These are phyloP conservation scores for Mycogona germanica DNA, from an alignment of 2,888 invertebrate genomes.

Conservation along the genomic window DNA sequence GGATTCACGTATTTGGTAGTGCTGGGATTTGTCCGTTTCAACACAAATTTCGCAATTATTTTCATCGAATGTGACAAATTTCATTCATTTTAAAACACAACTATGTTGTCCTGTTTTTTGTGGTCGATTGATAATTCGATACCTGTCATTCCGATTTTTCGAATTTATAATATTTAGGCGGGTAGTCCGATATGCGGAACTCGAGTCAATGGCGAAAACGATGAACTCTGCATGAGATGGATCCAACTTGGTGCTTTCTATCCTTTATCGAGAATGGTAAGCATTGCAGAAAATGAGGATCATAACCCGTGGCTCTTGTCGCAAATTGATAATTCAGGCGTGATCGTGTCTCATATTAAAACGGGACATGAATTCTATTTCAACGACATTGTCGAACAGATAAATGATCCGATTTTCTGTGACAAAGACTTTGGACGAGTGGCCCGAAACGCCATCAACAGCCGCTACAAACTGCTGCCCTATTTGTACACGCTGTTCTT, in stretches of 20 bases:
- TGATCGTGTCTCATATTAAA: too few species aligned
- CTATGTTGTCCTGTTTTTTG: background rate
- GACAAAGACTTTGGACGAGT: constrained; percentile 21
- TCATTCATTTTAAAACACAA: background rate
- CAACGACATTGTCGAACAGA: constrained; percentile 1
- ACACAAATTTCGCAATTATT: too few species aligned
- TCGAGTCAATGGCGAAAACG: constrained; percentile 14
- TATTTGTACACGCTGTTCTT: constrained; percentile 26
- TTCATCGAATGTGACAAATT: too few species aligned
- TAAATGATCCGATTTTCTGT: constrained; percentile 16
- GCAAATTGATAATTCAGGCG: too few species aligned
- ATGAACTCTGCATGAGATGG: constrained; percentile 34
- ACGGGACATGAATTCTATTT: too few species aligned
- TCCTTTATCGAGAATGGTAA: constrained; percentile 24
- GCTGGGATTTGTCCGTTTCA: too few species aligned
- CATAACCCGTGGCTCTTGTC: too few species aligned
- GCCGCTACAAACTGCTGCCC: constrained; percentile 25
- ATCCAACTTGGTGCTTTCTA: constrained; percentile 35
- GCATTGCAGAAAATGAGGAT: background rate
- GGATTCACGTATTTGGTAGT: too few species aligned
- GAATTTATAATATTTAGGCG: too few species aligned
- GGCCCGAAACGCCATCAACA: constrained; percentile 21
- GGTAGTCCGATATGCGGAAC: constrained; percentile 21
- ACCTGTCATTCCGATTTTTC: too few species aligned
- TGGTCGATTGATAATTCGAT: too few species aligned